Evolutionary conservation across 2,888 invertebrate species (phyloP), one percentile per base, ranked within the genome.

Genomic region (Drosophila tanythrix): DNA sequence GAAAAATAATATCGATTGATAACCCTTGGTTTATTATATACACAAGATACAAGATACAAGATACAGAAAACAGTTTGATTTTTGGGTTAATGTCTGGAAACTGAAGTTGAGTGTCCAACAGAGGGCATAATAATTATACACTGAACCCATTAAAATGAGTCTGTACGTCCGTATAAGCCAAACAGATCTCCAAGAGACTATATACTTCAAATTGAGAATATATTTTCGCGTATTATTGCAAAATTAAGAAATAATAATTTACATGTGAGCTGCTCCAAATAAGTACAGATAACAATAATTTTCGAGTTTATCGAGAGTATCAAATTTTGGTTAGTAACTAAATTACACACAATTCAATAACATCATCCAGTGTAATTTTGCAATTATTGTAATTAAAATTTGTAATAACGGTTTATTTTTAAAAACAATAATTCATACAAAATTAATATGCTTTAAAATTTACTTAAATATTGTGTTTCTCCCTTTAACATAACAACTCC

Each of bases 401-500:
- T n/a, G n/a, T 21, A 38, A n/a, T 40, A 29, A 57, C 40, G 38
- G 15, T 57, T 40, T 40, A 56, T 56, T 57, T 29, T 31, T 10
- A 50, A 25, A 64, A 48, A 60, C 27, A 62, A 21, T 36, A 27
- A 48, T 50, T 50, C 13, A 21, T 15, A 36, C 27, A 61, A 15
- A 38, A 21, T 25, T 21, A 10, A 27, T 55, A 43, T 38, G 27
- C 33, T 21, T 70, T 77, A 74, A 55, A 73, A 70, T 36, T 79
- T 69, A 40, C 70, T 76, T 15, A 64, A 53, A 58, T 76, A 86
- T 91, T 97, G 96, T 29, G 96, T 95, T 92, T 97, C 96, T 15
- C 97, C 97, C 88, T 97, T 94, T 60, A 97, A 94, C 90, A 97
- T 97, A 59, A 97, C 97, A 78, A 97, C 97, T 95, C 97, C 97